Conservation (phyloP, 2,888 invertebrate genomes). For the Apomyelois bistriatella region DNA sequence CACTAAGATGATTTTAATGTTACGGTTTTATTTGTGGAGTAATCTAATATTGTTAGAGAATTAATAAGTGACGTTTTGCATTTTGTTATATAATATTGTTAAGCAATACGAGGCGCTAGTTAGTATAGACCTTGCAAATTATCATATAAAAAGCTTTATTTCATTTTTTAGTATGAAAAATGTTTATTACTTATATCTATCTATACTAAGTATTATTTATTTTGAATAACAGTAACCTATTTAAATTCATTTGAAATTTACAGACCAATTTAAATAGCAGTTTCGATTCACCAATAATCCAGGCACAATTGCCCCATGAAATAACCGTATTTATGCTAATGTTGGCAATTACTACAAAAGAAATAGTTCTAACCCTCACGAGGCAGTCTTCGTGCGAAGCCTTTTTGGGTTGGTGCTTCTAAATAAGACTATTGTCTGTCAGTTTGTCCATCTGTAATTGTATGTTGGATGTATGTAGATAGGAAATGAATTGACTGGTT, state of each 20-base stretch:
- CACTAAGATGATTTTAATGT: too few relatives aligned
- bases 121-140: too few relatives aligned
- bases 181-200: too few relatives aligned
- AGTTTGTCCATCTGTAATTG: slow-evolving; percentile 34
- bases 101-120: too few relatives aligned
- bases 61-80: too few relatives aligned
- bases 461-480: slow-evolving; percentile 7
- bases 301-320: slow-evolving; percentile 7
- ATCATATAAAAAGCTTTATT: too few relatives aligned
- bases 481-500: not conserved
- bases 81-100: too few relatives aligned
- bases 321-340: slow-evolving; percentile 57
- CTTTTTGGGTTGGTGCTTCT: slow-evolving; percentile 52
- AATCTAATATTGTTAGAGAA: too few relatives aligned
- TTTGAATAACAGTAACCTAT: not conserved
- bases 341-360: slow-evolving; percentile 66
- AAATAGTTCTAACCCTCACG: slow-evolving; percentile 52
- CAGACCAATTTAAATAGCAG: not conserved
- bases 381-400: slow-evolving; percentile 49
- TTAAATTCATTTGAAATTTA: too few relatives aligned
- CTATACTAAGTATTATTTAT: too few relatives aligned
- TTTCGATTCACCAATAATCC: slow-evolving; percentile 1
- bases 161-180: too few relatives aligned
- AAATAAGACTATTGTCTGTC: slow-evolving; percentile 53
- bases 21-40: too few relatives aligned